These are phyloP conservation scores for Crax fasciolata DNA, from an alignment of 2,797 vertebrate genomes.

Conservation along the genomic window DNA sequence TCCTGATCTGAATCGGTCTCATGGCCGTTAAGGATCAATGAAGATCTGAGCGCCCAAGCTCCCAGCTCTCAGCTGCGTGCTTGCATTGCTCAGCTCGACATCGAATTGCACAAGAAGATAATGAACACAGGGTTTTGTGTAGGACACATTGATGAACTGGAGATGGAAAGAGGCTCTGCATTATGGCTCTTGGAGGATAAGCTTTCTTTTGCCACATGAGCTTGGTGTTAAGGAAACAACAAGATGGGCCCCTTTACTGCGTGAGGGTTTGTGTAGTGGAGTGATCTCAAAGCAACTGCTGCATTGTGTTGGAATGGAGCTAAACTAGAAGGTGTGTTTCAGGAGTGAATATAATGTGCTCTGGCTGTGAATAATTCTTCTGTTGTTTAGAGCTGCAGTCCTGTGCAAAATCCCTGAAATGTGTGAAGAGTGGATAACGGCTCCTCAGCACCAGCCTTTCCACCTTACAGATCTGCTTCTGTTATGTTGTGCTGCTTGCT, in stretches of 20 bases:
- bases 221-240: not conserved
- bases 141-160: not conserved
- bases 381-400: not conserved
- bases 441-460: not conserved
- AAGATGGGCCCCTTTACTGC: not conserved
- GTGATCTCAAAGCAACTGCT: not conserved
- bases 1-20: not conserved
- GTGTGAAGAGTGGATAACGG: not conserved
- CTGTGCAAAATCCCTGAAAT: not conserved
- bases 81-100: not conserved
- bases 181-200: not conserved
- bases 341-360: not conserved
- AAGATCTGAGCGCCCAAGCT: not conserved
- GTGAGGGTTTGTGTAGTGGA: not conserved
- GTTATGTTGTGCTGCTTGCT: rapidly evolving
- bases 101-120: not conserved
- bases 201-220: not conserved
- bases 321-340: not conserved
- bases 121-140: not conserved
- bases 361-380: not conserved
- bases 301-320: not conserved
- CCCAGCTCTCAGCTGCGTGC: not conserved
- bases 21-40: rapidly evolving
- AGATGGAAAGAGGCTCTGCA: not conserved
- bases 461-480: not conserved